phyloP scores from a whole-genome alignment of 2,113 vertebrate species.

The Eretmochelys imbricata region DNA sequence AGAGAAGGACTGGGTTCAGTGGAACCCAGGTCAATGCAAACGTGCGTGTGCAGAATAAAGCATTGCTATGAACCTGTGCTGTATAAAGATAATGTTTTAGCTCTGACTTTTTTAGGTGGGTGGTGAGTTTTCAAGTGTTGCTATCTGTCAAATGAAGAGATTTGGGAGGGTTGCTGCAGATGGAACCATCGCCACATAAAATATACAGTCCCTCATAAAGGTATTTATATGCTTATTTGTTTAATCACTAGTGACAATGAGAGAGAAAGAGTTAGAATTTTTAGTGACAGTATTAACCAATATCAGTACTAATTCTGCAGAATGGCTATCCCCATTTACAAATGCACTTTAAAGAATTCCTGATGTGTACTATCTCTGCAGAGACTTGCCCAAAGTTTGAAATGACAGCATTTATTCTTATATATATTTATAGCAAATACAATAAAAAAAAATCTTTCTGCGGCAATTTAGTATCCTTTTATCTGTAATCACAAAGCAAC shows the following conservation, averaged over 20 bases:
- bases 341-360: neutral
- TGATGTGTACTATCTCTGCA: neutral
- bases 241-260: neutral
- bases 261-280: neutral
- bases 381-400: neutral
- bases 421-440: neutral
- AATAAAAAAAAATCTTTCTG: neutral
- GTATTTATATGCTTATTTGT: slow-evolving; percentile 55
- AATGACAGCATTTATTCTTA: neutral
- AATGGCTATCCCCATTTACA: neutral
- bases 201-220: slow-evolving; percentile 79
- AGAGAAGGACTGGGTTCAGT: neutral
- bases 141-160: slow-evolving; percentile 86
- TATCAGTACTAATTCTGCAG: neutral
- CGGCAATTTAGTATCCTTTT: neutral
- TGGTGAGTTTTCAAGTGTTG: slow-evolving; percentile 82
- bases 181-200: slow-evolving; percentile 88
- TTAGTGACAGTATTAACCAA: neutral
- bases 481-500: neutral
- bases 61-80: neutral
- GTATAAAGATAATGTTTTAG: neutral
- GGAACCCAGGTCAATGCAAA: neutral
- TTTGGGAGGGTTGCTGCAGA: slow-evolving; percentile 89
- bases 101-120: slow-evolving; percentile 83
- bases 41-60: neutral